Conservation (phyloP, 2,113 vertebrate species). For the Tringa solitaria region DNA sequence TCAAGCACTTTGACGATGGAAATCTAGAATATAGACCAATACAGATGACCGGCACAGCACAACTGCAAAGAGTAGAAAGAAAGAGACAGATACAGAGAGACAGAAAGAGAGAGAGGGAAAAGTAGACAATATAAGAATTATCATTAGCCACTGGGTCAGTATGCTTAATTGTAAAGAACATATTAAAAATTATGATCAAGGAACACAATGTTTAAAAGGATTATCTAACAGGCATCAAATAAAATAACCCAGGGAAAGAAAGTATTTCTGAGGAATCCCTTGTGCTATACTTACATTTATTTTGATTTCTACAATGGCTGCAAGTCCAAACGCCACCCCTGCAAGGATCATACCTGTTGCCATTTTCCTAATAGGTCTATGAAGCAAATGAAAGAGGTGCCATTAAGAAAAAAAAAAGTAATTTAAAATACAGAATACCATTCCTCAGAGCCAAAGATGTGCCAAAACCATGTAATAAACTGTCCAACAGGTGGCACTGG, state of each 20-base stretch:
- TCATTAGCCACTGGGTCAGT: background rate
- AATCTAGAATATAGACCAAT: constrained; percentile 50
- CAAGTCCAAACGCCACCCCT: constrained; percentile 86
- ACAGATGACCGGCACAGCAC: constrained; percentile 38
- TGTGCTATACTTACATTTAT: constrained; percentile 80
- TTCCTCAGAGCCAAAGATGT: constrained; percentile 1
- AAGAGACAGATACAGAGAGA: background rate
- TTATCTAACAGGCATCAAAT: background rate
- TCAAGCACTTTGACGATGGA: constrained; percentile 20
- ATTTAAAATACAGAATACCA: background rate
- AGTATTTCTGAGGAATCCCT: background rate
- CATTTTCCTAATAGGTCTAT: constrained; percentile 92
- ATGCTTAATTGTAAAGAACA: background rate
- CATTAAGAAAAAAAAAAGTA: background rate
- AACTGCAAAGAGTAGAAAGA: constrained; percentile 49
- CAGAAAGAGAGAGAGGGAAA: background rate
- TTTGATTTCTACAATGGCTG: constrained; percentile 87
- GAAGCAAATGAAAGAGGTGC: constrained; percentile 26
- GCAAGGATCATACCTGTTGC: constrained; percentile 90
- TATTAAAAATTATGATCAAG: background rate
- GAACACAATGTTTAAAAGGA: background rate
- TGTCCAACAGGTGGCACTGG: constrained; percentile 17
- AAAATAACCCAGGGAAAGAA: background rate
- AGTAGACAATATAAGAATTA: constrained; percentile 29
- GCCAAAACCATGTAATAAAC: constrained; percentile 24